phyloP scores from a whole-genome alignment of 1,140 invertebrate genomes.

The Drosophila jambulina region DNA sequence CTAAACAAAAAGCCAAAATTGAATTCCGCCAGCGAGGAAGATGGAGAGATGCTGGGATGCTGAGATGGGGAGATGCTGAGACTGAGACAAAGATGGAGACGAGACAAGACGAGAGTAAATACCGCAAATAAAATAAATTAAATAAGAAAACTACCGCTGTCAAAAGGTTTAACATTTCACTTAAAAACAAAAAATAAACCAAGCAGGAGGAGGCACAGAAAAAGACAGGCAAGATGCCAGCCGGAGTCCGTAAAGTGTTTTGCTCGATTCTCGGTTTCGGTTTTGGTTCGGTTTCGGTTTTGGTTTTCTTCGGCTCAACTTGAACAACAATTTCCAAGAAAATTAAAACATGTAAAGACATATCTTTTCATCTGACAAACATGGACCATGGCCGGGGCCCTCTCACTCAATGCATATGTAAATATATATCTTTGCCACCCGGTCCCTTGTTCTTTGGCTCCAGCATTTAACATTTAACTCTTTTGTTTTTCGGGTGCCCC shows the following conservation, averaged over 20 bases:
- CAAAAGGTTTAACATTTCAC: conserved; percentile 83
- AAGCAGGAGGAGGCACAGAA: conserved; percentile 12
- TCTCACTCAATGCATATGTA: conserved; percentile 56
- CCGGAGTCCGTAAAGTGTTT: conserved; percentile 30
- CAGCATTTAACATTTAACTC: conserved; percentile 40
- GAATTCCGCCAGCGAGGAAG: conserved; percentile 61
- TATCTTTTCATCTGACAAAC: conserved; percentile 83
- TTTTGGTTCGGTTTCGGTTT: conserved; percentile 35
- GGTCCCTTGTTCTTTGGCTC: conserved; percentile 22
- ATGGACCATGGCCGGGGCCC: conserved; percentile 47
- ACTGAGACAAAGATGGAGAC: not conserved
- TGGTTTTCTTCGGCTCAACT: conserved; percentile 52
- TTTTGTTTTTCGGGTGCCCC: conserved; percentile 25
- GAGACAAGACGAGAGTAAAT: conserved; percentile 64
- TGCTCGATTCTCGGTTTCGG: conserved; percentile 36
- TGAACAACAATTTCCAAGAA: conserved; percentile 83
- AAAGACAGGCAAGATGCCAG: conserved; percentile 30
- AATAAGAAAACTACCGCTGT: conserved; percentile 83
- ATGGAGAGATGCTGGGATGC: not conserved
- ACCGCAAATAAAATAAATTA: conserved; percentile 83
- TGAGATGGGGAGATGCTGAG: not conserved
- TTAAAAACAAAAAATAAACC: conserved; percentile 72
- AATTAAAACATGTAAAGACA: conserved; percentile 84
- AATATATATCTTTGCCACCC: conserved; percentile 50
- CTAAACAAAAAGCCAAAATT: conserved; percentile 80